Base-by-base conservation (phyloP, 1,140 invertebrate genomes). In the Zaprionus capensis region DNA sequence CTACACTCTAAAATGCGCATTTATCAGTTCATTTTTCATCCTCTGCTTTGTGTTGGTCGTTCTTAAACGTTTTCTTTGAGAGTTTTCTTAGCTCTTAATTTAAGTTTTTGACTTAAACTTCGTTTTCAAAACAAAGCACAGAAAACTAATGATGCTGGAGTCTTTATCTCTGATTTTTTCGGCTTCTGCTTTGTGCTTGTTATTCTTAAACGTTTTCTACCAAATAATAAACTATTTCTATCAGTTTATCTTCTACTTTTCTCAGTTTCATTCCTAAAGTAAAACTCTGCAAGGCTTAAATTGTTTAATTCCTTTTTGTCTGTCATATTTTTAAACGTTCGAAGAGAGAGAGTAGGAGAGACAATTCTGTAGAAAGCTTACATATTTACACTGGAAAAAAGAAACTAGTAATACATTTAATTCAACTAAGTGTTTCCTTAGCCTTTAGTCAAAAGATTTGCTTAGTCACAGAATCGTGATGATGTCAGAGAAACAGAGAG, bases 391-490 rank as follows among this genome's bases (percentile, higher is more conserved):
- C 46, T 51, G 17, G 1, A 1, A 51, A 51, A 14, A 51, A 14
- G 24, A 51, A 51, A 51, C 46, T 2, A 24, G 46, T 14, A 22
- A 3, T 11, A 17, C n/a, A 22, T 24, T 51, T 51, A 51, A 51
- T 24, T 49, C 46, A 17, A 7, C 20, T 24, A 51, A 51, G 46
- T 51, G 46, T 51, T 51, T 51, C 46, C 20, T 22, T 4, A 20
- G 28, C 9, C 9, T 51, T 22, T 22, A 22, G 20, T 12, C 11
- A 9, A 20, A 46, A 24, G 46, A 51, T 51, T 51, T 24, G 46
- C 20, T 51, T 51, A 51, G 46, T 51, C 46, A 51, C 46, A 51
- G 46, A 20, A 51, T 24, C 20, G 46, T 24, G 46, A 51, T 51
- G 46, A 51, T 51, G 46, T 51, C 46, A 51, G 20, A 5, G 46